phyloP scores from a whole-genome alignment of 1,140 invertebrate genomes.

The Drosophila lacteicornis region DNA sequence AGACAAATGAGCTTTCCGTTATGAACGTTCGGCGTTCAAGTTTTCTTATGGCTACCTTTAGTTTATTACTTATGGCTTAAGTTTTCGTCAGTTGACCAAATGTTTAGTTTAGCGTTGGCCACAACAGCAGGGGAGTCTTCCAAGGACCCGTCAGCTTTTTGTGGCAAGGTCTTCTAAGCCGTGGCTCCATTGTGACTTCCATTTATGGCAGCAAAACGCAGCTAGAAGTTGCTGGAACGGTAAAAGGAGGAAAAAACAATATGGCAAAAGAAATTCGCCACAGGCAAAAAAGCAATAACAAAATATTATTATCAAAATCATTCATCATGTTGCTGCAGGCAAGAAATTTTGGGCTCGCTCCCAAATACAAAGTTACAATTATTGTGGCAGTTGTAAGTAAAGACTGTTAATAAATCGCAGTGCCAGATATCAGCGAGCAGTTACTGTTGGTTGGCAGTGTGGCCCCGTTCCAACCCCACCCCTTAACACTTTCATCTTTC shows the following conservation, averaged over 20 bases:
- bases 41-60: slow-evolving; percentile 68
- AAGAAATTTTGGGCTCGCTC: slow-evolving; percentile 78
- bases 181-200: slow-evolving; percentile 65
- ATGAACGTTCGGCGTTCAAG: slow-evolving; percentile 16
- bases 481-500: neutral
- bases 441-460: slow-evolving; percentile 21
- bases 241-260: slow-evolving; percentile 18
- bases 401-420: slow-evolving; percentile 79
- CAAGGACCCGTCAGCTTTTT: slow-evolving; percentile 27
- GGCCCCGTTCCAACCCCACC: slow-evolving; percentile 7
- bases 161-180: slow-evolving; percentile 66
- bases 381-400: slow-evolving; percentile 47
- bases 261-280: slow-evolving; percentile 32
- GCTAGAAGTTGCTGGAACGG: slow-evolving; percentile 62
- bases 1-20: slow-evolving; percentile 51
- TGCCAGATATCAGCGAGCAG: slow-evolving; percentile 70
- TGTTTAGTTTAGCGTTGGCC: slow-evolving; percentile 54
- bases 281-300: slow-evolving; percentile 75
- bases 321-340: slow-evolving; percentile 83
- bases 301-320: slow-evolving; percentile 84
- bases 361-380: slow-evolving; percentile 60
- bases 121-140: slow-evolving; percentile 58
- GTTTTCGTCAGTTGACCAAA: slow-evolving; percentile 67
- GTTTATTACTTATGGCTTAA: slow-evolving; percentile 74
- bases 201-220: slow-evolving; percentile 71